phyloP scores from a whole-genome alignment of 2,888 invertebrate genomes.

The Ommatoiulus sabulosus region DNA sequence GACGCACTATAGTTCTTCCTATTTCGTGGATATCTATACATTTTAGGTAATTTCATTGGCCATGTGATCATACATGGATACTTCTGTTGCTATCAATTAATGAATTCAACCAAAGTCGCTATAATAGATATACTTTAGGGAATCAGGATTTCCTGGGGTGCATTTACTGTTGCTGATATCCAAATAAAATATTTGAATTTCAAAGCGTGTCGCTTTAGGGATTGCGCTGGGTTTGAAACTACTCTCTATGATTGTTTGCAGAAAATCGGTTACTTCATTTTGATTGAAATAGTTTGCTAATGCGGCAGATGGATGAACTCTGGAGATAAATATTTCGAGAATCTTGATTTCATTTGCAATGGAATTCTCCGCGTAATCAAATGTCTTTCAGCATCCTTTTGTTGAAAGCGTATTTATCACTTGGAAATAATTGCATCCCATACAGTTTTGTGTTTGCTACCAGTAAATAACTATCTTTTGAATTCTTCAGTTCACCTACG shows the following conservation, averaged over 20 bases:
- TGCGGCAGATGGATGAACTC: neutral
- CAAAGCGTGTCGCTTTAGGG: neutral
- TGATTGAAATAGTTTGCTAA: constrained; percentile 1
- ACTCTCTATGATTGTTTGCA: neutral
- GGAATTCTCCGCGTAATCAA: neutral
- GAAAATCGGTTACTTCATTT: neutral
- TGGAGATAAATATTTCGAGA: neutral
- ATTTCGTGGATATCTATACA: too few species aligned
- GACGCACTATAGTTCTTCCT: too few species aligned
- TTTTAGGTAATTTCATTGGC: too few species aligned
- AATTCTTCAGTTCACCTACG: neutral
- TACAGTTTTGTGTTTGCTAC: neutral
- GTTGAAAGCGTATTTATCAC: neutral
- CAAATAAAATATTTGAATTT: neutral
- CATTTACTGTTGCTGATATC: neutral
- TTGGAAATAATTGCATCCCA: neutral
- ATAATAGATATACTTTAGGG: neutral
- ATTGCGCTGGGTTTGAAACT: neutral
- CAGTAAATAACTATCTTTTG: constrained; percentile 6
- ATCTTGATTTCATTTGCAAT: neutral
- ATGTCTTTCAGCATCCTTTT: neutral
- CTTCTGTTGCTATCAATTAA: neutral
- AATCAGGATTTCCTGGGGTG: neutral
- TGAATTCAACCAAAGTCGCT: neutral
- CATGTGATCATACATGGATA: too few species aligned